phyloP scores from a whole-genome alignment of 2,113 vertebrate species.

The Uropsilus gracilis region DNA sequence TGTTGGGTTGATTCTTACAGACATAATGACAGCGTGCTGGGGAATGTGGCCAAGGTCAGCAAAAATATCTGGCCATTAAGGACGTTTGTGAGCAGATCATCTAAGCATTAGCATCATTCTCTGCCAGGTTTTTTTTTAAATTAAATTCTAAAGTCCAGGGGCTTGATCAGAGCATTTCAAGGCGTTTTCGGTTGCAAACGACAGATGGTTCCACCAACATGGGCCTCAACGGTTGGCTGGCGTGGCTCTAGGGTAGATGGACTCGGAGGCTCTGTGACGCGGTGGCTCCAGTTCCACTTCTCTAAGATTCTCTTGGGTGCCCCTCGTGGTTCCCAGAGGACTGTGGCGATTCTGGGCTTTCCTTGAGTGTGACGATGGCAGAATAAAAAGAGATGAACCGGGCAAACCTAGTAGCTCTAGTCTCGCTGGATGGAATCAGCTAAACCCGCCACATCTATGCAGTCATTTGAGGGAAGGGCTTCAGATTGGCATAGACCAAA shows the following conservation, averaged over 20 bases:
- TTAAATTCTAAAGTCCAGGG: not conserved
- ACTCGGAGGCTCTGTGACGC: not conserved
- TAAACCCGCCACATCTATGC: not conserved
- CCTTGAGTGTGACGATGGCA: not conserved
- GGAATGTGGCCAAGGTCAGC: slow-evolving; percentile 18
- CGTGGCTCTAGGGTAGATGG: not conserved
- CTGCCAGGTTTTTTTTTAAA: not conserved
- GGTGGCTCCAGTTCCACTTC: not conserved
- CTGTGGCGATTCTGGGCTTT: not conserved
- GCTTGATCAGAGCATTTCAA: slow-evolving; percentile 29
- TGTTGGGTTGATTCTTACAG: not conserved
- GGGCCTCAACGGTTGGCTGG: not conserved
- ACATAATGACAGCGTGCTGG: not conserved
- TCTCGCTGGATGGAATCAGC: too few relatives aligned
- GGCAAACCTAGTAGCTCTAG: too few relatives aligned
- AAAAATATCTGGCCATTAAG: not conserved
- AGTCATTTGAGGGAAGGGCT: not conserved
- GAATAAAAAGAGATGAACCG: not conserved
- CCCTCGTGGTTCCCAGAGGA: not conserved
- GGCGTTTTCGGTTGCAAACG: not conserved
- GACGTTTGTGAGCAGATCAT: not conserved
- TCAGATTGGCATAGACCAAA: not conserved
- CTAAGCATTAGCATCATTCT: not conserved
- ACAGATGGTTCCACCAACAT: not conserved
- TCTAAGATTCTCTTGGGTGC: not conserved